Conservation (phyloP, 2,888 invertebrate genomes). For the Acleris laterana region DNA sequence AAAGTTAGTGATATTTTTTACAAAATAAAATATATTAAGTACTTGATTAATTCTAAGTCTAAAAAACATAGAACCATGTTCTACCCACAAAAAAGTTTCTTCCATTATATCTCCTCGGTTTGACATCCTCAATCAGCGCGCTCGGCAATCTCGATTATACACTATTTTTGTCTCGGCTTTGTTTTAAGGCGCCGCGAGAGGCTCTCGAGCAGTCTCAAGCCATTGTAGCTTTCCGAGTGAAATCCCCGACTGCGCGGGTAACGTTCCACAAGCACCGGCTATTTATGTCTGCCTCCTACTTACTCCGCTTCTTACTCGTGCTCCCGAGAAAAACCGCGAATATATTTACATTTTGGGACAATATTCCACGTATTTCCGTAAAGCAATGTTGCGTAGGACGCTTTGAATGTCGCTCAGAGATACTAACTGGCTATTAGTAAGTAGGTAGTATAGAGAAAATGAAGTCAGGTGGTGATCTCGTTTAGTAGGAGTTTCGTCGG, state of each 20-base stretch:
- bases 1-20: no score
- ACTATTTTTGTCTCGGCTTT: conserved; percentile 35
- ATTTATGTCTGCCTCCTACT: conserved; percentile 25
- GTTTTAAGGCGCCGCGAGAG: conserved; percentile 33
- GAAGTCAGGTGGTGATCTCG: no score
- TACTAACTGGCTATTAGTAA: no score
- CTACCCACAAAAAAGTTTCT: no score
- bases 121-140: conserved; percentile 3
- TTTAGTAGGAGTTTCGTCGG: no score
- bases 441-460: no score
- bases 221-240: conserved; percentile 34
- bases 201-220: conserved; percentile 18
- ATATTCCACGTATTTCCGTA: background rate
- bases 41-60: no score
- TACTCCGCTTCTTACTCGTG: conserved; percentile 5
- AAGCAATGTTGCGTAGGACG: background rate
- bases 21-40: no score
- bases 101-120: background rate
- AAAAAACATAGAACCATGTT: no score
- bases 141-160: conserved; percentile 29
- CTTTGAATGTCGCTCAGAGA: no score
- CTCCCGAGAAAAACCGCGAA: conserved; percentile 10
- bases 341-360: background rate
- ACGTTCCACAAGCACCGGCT: conserved; percentile 6
- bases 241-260: conserved; percentile 21